A percentile compares a stretch with the other conserved stretches of the same genome.
Evolutionary conservation across 2,113 vertebrate genomes (phyloP).

Genomic region (Coryphaenoides rupestris): DNA sequence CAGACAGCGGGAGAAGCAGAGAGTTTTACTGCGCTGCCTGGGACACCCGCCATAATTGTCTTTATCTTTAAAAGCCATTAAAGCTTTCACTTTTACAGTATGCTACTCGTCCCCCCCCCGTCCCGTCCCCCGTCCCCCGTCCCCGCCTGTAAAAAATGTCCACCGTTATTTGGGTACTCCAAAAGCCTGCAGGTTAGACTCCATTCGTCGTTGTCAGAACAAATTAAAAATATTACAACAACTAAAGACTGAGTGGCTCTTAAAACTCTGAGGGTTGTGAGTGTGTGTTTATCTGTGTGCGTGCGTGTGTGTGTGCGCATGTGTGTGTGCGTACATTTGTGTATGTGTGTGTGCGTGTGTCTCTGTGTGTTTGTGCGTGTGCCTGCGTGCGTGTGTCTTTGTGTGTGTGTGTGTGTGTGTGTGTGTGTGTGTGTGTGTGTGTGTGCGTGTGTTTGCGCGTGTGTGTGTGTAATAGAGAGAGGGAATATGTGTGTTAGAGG

Average conservation of each 20-base stretch:
- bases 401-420: too few relatives aligned
- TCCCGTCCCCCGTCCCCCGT: not conserved
- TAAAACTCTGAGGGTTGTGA: not conserved
- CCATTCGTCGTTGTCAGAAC: constrained; percentile 46
- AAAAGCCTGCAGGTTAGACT: constrained; percentile 31
- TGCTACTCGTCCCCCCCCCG: constrained; percentile 5
- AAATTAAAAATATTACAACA: constrained; percentile 18
- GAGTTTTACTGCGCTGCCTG: not conserved
- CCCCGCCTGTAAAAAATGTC: constrained; percentile 13
- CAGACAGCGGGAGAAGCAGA: not conserved
- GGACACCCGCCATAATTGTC: too few relatives aligned
- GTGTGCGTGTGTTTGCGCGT: too few relatives aligned
- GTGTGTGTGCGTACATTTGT: constrained; percentile 5
- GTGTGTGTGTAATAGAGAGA: too few relatives aligned
- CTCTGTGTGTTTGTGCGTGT: constrained; percentile 7
- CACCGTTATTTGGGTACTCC: constrained; percentile 25
- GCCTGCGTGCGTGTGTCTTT: not conserved
- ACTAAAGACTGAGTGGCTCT: not conserved
- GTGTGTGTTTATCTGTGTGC: not conserved
- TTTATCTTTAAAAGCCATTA: not conserved
- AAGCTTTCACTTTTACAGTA: constrained; percentile 8
- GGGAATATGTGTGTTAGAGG: too few relatives aligned
- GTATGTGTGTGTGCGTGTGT: not conserved
- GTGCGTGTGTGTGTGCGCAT: constrained; percentile 9
- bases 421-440: too few relatives aligned